These are phyloP conservation scores for Portevinia maculata DNA, from an alignment of 2,888 invertebrate species.

Conservation along the genomic window DNA sequence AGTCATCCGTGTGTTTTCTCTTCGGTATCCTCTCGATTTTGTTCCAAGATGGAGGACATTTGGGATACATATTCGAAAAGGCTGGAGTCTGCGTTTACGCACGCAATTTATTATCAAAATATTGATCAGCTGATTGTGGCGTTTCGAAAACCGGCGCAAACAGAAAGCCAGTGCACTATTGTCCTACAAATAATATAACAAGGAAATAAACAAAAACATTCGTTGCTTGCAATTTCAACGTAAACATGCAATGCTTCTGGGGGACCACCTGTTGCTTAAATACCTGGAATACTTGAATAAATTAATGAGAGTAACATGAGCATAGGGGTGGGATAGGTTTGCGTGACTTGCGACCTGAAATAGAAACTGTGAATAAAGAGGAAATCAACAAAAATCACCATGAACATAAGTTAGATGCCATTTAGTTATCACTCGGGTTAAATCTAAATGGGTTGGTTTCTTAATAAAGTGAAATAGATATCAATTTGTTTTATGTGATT, in stretches of 20 bases:
- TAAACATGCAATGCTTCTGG: constrained; percentile 27
- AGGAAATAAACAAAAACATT: constrained; percentile 38
- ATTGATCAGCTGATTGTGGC: constrained; percentile 58
- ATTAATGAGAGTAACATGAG: constrained; percentile 28
- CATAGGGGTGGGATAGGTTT: constrained; percentile 4
- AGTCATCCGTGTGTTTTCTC: constrained; percentile 50
- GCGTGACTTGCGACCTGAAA: constrained; percentile 56
- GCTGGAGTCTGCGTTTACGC: constrained; percentile 67
- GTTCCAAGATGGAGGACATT: constrained; percentile 70
- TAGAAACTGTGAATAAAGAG: neutral
- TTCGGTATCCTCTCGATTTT: constrained; percentile 59
- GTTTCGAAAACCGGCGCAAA: constrained; percentile 2
- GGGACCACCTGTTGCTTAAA: constrained; percentile 58
- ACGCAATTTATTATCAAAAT: constrained; percentile 60
- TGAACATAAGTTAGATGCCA: constrained; percentile 63
- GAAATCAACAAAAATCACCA: constrained; percentile 41
- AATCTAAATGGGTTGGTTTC: constrained; percentile 50
- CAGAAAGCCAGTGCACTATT: constrained; percentile 21
- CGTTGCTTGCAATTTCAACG: neutral
- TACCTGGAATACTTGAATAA: constrained; percentile 51
- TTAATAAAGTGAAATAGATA: constrained; percentile 46
- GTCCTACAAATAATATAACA: constrained; percentile 27
- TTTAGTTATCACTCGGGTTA: constrained; percentile 49
- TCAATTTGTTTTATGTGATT: constrained; percentile 6
- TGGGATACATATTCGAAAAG: constrained; percentile 58